Evolutionary conservation across 2,797 vertebrate genomes (phyloP).

Genomic region (Crax fasciolata): DNA sequence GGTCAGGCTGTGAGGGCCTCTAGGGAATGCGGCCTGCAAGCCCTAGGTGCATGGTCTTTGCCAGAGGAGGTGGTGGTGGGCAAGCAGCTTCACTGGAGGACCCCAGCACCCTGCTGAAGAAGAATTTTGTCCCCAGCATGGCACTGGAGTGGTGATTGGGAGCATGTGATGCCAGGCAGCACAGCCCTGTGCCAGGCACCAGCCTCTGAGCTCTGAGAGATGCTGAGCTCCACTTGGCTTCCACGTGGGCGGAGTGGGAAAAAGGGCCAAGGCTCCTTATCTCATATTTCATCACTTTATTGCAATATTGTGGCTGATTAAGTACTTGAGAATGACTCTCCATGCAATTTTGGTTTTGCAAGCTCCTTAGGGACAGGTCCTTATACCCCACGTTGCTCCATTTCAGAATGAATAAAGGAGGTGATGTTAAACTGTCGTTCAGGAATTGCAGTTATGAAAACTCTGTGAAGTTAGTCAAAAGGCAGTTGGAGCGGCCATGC

Average conservation of each 20-base stretch:
- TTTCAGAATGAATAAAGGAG: slow-evolving; percentile 46
- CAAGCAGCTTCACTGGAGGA: not conserved
- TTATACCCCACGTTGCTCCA: slow-evolving; percentile 12
- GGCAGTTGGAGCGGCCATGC: accelerated
- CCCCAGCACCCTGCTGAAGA: not conserved
- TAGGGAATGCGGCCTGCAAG: not conserved
- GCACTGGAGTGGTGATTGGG: not conserved
- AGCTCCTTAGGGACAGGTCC: slow-evolving; percentile 45
- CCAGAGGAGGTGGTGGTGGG: not conserved
- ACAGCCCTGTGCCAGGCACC: not conserved
- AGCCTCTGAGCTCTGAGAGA: not conserved
- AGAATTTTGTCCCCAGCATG: accelerated
- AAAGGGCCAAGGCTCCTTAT: slow-evolving; percentile 25
- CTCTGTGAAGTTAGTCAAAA: not conserved
- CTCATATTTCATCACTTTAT: slow-evolving; percentile 68
- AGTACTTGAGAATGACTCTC: slow-evolving; percentile 57
- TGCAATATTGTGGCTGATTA: slow-evolving; percentile 63
- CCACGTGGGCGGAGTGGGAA: not conserved
- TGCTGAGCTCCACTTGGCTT: slow-evolving; percentile 33
- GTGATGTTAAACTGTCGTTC: not conserved
- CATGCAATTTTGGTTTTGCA: slow-evolving; percentile 62
- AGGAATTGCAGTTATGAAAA: slow-evolving; percentile 34
- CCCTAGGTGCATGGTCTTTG: not conserved
- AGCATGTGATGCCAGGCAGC: not conserved
- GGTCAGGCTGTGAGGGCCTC: not conserved